A percentile compares a stretch with the other conserved stretches of the same genome.
These are phyloP conservation scores for Agrochola litura DNA, from an alignment of 2,888 invertebrate species.

Conservation along the genomic window DNA sequence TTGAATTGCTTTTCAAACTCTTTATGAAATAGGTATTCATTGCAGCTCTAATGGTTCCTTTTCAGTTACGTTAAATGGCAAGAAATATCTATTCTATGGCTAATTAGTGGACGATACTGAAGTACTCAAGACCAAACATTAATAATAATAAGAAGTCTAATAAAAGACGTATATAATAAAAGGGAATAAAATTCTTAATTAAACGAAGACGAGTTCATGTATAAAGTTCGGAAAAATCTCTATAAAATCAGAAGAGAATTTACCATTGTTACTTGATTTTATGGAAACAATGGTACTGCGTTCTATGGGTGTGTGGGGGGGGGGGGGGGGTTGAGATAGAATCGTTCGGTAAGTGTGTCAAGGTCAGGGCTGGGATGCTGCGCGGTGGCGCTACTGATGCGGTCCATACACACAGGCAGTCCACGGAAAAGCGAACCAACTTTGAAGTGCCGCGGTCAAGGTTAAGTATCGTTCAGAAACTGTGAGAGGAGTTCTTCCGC, in stretches of 20 bases:
- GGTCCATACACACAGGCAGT: constrained; percentile 7
- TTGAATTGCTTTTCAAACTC: constrained; percentile 1
- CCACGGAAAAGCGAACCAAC: constrained; percentile 14
- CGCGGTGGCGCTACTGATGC: constrained; percentile 19
- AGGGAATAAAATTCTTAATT: neutral
- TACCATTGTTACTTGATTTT: constrained; percentile 2
- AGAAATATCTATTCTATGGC: neutral
- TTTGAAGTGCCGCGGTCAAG: constrained; percentile 31
- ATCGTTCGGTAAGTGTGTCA: constrained; percentile 38
- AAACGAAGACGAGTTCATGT: neutral
- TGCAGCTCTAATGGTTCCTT: neutral
- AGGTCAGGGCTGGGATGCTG: constrained; percentile 42
- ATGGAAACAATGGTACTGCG: constrained; percentile 11
- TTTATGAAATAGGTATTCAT: neutral
- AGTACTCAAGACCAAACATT: neutral
- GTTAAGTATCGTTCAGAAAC: constrained; percentile 5
- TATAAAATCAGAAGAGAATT: neutral
- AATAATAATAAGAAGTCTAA: neutral
- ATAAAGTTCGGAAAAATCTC: neutral
- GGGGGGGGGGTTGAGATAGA: neutral
- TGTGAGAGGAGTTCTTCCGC: neutral
- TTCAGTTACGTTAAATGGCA: constrained; percentile 5
- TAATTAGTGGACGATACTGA: neutral
- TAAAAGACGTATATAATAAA: neutral
- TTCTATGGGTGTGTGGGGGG: neutral